Conservation (phyloP, 2,797 vertebrate genomes). For the Orientallactaga sibirica region DNA sequence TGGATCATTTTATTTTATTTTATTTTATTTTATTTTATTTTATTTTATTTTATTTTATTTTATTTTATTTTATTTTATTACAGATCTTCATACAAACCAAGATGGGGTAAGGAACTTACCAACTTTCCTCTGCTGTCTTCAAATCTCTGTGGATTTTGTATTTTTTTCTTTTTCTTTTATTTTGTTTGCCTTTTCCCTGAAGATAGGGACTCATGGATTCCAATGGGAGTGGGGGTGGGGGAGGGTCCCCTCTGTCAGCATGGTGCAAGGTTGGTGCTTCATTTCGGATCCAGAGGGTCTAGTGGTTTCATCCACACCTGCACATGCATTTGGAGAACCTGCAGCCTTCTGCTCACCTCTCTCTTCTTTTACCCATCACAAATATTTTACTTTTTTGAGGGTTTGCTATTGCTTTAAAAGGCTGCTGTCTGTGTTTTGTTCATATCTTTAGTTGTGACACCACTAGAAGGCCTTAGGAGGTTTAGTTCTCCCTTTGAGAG, state of each 20-base stretch:
- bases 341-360: neutral
- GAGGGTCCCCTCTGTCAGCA: neutral
- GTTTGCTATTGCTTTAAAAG: neutral
- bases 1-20: neutral
- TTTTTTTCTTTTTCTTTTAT: neutral
- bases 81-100: neutral
- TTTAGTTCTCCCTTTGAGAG: neutral
- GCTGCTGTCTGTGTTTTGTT: neutral
- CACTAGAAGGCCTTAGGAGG: neutral
- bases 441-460: neutral
- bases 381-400: neutral
- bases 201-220: neutral
- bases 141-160: neutral
- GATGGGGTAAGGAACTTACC: neutral
- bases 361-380: neutral
- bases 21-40: too few relatives aligned
- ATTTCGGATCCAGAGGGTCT: neutral
- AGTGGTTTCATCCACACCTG: neutral
- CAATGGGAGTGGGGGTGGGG: too few relatives aligned
- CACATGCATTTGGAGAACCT: rapidly evolving
- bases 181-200: neutral
- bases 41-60: too few relatives aligned
- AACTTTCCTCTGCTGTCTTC: neutral
- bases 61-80: neutral
- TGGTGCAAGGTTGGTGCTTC: rapidly evolving